phyloP scores from a whole-genome alignment of 2,888 invertebrate species.

The Smittia aterrima region DNA sequence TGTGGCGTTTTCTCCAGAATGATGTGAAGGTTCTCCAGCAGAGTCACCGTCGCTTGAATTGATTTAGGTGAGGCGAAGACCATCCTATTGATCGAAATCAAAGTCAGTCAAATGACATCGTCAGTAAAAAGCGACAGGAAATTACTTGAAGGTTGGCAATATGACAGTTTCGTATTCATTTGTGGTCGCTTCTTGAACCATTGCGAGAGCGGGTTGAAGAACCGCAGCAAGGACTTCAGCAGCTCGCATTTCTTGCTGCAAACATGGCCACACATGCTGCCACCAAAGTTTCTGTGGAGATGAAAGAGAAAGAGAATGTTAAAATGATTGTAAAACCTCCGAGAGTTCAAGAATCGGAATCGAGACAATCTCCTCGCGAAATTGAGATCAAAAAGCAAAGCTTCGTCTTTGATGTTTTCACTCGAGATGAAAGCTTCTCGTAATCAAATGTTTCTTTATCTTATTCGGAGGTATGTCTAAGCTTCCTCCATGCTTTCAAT shows the following conservation, averaged over 20 bases:
- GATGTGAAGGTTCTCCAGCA: slow-evolving; percentile 85
- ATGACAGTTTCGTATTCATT: slow-evolving; percentile 80
- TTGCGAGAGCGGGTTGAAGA: slow-evolving; percentile 76
- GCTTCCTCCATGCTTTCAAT: too few species aligned
- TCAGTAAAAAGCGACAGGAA: slow-evolving; percentile 44
- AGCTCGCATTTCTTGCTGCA: slow-evolving; percentile 79
- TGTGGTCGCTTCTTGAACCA: slow-evolving; percentile 73
- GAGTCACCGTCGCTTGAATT: slow-evolving; percentile 80
- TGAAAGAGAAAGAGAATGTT: slow-evolving; percentile 47
- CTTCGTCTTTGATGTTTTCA: too few species aligned
- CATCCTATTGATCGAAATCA: slow-evolving; percentile 54
- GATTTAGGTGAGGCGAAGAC: slow-evolving; percentile 76
- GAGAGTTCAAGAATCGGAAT: too few species aligned
- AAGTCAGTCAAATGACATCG: slow-evolving; percentile 42
- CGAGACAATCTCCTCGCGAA: too few species aligned
- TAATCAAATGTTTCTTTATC: too few species aligned
- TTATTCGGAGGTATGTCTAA: too few species aligned
- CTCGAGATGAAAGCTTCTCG: too few species aligned
- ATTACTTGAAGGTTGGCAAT: slow-evolving; percentile 78
- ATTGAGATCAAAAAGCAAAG: too few species aligned
- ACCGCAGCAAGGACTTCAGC: slow-evolving; percentile 85
- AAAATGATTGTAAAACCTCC: not conserved
- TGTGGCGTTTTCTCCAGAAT: slow-evolving; percentile 82
- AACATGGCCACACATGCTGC: slow-evolving; percentile 88
- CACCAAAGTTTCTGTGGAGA: slow-evolving; percentile 92